A percentile compares a stretch with the other conserved stretches of the same genome.
These are phyloP conservation scores for Sebastes schlegelii DNA, from an alignment of 2,113 vertebrate genomes.

Conservation along the genomic window DNA sequence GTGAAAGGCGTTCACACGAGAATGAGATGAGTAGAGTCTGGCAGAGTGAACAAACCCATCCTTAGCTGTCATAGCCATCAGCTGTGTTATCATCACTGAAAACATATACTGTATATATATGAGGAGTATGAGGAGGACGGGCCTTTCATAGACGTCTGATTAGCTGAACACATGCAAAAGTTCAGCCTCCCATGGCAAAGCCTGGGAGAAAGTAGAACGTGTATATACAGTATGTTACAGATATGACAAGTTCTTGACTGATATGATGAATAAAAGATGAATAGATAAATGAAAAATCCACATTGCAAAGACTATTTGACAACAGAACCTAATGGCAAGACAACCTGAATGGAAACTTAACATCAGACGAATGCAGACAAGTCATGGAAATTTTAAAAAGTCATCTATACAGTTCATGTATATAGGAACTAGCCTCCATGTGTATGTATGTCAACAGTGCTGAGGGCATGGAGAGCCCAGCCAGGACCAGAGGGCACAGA, in stretches of 20 bases:
- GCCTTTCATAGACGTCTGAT: not conserved
- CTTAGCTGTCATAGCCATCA: not conserved
- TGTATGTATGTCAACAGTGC: conserved; percentile 58
- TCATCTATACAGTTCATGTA: conserved; percentile 1
- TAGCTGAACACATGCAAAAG: not conserved
- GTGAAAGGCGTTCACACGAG: not conserved
- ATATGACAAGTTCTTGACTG: not conserved
- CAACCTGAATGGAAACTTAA: conserved; percentile 15
- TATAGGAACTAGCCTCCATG: conserved; percentile 31
- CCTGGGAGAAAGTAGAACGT: not conserved
- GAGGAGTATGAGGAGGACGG: not conserved
- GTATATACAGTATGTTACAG: not conserved
- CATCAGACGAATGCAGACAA: not conserved
- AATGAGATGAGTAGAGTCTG: not conserved
- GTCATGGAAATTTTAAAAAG: not conserved
- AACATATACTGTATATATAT: not conserved
- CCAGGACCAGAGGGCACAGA: conserved; percentile 64
- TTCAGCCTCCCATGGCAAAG: not conserved
- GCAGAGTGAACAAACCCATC: not conserved
- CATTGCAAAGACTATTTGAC: conserved; percentile 1
- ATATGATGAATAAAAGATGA: not conserved
- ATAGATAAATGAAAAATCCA: not conserved
- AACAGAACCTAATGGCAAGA: not conserved
- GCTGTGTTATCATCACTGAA: not conserved
- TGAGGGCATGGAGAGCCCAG: conserved; percentile 60